Evolutionary conservation across 2,113 vertebrate species (phyloP).

Genomic region (Lophura nycthemera): DNA sequence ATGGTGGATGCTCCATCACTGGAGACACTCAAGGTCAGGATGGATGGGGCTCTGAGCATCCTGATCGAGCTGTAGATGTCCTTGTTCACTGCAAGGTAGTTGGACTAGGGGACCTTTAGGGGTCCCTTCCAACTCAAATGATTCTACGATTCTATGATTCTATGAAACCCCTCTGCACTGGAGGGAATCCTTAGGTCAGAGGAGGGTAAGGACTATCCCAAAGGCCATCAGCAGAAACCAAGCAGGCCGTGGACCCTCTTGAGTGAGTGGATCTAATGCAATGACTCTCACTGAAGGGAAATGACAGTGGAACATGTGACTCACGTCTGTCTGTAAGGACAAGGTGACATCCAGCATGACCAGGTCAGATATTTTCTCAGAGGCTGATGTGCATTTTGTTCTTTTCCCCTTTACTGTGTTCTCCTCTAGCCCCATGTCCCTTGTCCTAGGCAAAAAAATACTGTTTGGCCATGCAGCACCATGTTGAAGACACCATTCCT

Average conservation of each 20-base stretch:
- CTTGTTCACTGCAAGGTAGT: no score
- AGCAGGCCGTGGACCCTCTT: background rate
- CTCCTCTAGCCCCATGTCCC: background rate
- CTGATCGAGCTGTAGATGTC: no score
- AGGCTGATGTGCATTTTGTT: fast-evolving
- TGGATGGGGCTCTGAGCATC: no score
- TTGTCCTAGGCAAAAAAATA: background rate
- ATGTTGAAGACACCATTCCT: background rate
- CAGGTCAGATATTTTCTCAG: fast-evolving
- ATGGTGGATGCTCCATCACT: no score
- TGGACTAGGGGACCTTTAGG: no score
- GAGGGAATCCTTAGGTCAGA: background rate
- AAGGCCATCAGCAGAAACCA: background rate
- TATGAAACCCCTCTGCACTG: background rate
- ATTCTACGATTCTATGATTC: no score
- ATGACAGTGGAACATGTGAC: background rate
- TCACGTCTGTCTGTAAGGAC: background rate
- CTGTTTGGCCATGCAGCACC: background rate
- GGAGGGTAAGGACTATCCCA: background rate
- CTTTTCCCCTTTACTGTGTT: background rate
- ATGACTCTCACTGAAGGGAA: background rate
- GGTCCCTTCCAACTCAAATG: no score
- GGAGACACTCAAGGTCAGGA: no score
- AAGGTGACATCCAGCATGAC: background rate
- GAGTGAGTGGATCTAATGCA: background rate